A percentile compares a stretch with the other conserved stretches of the same genome.
These are phyloP conservation scores for Pseudobourletiella spinata DNA, from an alignment of 1,140 invertebrate species.

Conservation along the genomic window DNA sequence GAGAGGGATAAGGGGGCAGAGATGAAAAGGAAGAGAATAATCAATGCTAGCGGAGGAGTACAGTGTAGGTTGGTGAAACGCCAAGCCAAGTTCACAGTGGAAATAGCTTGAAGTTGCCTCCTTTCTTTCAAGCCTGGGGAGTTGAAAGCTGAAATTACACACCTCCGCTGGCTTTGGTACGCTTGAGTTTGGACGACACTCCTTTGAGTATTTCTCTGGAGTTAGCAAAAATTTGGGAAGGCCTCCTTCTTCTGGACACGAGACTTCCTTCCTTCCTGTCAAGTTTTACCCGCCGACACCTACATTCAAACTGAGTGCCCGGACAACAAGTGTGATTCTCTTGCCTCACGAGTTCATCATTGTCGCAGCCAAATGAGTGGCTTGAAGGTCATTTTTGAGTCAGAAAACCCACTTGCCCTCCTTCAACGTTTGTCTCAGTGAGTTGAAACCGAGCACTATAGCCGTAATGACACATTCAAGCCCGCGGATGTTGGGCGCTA, in stretches of 20 bases:
- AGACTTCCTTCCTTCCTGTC: not conserved
- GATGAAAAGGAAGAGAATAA: not conserved
- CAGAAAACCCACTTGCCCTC: no score
- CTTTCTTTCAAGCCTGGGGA: not conserved
- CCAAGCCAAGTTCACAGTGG: not conserved
- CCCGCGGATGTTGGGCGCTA: no score
- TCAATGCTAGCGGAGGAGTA: not conserved
- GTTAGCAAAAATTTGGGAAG: not conserved
- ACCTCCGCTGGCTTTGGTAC: not conserved
- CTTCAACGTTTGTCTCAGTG: no score
- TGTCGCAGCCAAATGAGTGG: no score
- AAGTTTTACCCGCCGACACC: not conserved
- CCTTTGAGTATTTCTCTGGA: not conserved
- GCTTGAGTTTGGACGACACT: not conserved
- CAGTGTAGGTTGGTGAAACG: not conserved
- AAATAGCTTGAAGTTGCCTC: not conserved
- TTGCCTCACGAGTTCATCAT: no score
- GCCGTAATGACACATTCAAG: no score
- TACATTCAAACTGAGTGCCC: no score
- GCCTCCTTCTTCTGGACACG: not conserved
- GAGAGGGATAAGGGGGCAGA: not conserved
- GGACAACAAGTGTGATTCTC: no score
- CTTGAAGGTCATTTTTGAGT: no score
- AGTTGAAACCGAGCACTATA: no score
- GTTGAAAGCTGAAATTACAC: not conserved